Evolutionary conservation across 2,797 vertebrate genomes (phyloP), one percentile per base, ranked within the genome.

Genomic region (Coendou prehensilis): DNA sequence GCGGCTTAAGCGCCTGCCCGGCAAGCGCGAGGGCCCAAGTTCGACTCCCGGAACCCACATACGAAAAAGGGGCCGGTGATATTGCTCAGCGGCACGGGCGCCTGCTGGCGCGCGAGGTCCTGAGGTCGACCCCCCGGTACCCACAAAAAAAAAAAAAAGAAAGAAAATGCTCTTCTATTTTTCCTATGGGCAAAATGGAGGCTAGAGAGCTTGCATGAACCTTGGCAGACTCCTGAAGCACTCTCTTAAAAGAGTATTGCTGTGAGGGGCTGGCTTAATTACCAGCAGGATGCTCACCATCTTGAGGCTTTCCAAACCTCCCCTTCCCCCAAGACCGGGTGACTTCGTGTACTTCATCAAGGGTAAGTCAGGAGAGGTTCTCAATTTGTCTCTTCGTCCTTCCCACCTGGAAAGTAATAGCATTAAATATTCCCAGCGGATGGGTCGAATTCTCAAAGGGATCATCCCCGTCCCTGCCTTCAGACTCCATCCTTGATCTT

Each of bases 361-460:
- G 86, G 94, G 73, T 80, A 37, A 64, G 54, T n/a, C 82, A 93
- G 95, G 97, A 98, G 86, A 85, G 76, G 1, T 0, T 96, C 96
- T 88, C 91, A 14, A 0, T 0, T 59, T 47, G 52, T 97, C 97
- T 86, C 91, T 92, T 56, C 0, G 0, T 93, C 96, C 97, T 95
- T 97, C 80, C 97, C 94, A 90, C 94, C 94, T 59, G 82, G 69
- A 97, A 97, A 97, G n/a, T 75, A 85, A 69, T 75, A 0, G 0
- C 80, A 95, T 96, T 94, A 90, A 91, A 54, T 95, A 96, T 97
- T 97, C 98, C 98, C 89, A 45, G 97, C 63, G 87, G 97, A 96
- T 94, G 98, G 88, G 98, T 92, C 80, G 50, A 71, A 98, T 98
- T 98, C 97, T 91, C 91, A 81, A 54, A 96, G 94, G 97, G 76